Base-by-base conservation (phyloP, 2,888 invertebrate species). In the Agriopis aurantiaria region DNA sequence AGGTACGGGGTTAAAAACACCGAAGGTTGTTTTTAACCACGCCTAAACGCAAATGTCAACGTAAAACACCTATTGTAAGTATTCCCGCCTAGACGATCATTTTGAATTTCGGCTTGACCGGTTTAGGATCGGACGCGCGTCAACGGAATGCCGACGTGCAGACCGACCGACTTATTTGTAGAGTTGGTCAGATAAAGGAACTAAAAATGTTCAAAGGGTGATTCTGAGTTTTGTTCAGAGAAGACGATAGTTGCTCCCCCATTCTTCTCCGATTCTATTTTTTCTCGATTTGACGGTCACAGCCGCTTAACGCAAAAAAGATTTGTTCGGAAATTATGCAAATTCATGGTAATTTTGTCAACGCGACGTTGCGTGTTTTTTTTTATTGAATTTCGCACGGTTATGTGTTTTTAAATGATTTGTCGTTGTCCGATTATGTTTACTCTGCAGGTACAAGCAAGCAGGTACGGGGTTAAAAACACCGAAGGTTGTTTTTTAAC, bases 71-170 rank as follows among this genome's bases (percentile, higher is more conserved):
- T 65, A 65, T 59, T 61, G 82, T 77, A 80, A 75, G 86, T 82
- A 82, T 89, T 88, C 88, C 88, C 89, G 88, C 86, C 87, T 83
- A 79, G 78, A 78, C 87, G 77, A 88, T 91, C 92, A 91, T 91
- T 87, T 91, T 91, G 90, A 78, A 86, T 87, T 89, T 89, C 82
- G 83, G 82, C 83, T 80, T 84, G 86, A 91, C 92, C 91, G 90
- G 90, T 92, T 91, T 84, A 76, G 83, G 78, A 80, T 77, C 80
- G 76, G 79, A 81, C 77, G 73, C 77, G 73, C 71, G 77, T 77
- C 80, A 77, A 76, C 65, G 84, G 85, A 88, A 88, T 88, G 85
- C 79, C 75, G 81, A 80, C 77, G 23, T 46, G 7, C 45, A 58
- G 8, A 46, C 46, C 23, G 14, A 43, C 56, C 9, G 43, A 17